Base-by-base conservation (phyloP, 2,113 vertebrate species). In the Plecturocebus donacophilus region DNA sequence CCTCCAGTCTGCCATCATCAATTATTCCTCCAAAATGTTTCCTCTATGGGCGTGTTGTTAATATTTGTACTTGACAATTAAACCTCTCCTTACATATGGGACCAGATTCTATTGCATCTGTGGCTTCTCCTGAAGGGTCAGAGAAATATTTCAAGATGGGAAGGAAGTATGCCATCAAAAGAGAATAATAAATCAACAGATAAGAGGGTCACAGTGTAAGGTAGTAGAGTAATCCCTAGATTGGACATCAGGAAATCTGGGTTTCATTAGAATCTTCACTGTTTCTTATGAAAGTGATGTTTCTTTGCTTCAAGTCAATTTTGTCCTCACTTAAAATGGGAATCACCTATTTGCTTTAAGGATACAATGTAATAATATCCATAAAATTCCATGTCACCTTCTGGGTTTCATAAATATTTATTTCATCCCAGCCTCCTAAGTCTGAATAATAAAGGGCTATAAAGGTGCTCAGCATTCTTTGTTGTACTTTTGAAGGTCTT, bases 291-390 rank as follows among this genome's bases (percentile, higher is more conserved):
- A 40, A 75, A 49, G 32, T 64, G 20, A 42, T 49, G 45, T 47
- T 68, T 80, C 89, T 88, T 93, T 25, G 30, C 54, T 75, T 52
- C 21, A 76, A 35, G 7, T 70, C n/a, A 40, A 32, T 79, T 73
- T 88, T 45, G 30, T 73, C 54, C 54, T 88, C 90, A 54, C 47
- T 95, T 91, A 85, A 87, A 96, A 70, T 56, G 16, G 7, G n/a
- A 38, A 8, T 61, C 32, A 20, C 25, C 35, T 10, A 12, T 27
- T 32, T 88, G 76, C 64, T 75, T 70, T 91, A 49, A 88, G 35
- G 11, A 58, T 35, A 49, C n/a, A 47, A 9, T 58, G 12, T 45
- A 52, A 83, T 71, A 77, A 47, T 49, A 70, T 40, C 92, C 16
- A 20, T 5, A 71, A 96, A 73, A 61, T 54, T 68, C 8, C 42